These are phyloP conservation scores for Drosophila barbarae DNA, from an alignment of 2,888 invertebrate genomes.

Conservation along the genomic window DNA sequence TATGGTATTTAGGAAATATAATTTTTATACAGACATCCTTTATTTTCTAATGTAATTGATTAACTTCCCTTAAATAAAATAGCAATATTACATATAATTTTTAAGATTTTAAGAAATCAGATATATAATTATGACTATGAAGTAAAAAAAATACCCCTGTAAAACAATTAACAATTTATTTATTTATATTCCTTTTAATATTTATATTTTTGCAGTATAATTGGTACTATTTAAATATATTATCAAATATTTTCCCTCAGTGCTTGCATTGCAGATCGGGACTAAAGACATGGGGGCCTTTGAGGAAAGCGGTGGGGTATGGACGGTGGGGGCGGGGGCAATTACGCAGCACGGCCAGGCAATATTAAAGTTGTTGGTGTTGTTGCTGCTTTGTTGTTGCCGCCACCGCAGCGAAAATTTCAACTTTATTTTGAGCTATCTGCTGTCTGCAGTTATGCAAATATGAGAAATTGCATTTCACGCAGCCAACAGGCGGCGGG, in stretches of 20 bases:
- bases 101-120: too few species aligned
- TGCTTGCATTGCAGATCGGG: constrained; percentile 25
- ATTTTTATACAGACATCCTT: too few species aligned
- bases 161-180: too few species aligned
- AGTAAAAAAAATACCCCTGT: too few species aligned
- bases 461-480: constrained; percentile 74
- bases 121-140: too few species aligned
- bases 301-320: not conserved
- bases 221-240: not conserved
- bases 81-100: too few species aligned
- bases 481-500: constrained; percentile 49
- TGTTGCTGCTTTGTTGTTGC: constrained; percentile 39
- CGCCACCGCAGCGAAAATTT: constrained; percentile 59
- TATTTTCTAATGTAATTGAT: too few species aligned
- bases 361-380: constrained; percentile 67
- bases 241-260: not conserved
- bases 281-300: constrained; percentile 10
- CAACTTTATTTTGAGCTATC: constrained; percentile 73
- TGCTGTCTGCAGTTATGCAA: constrained; percentile 74
- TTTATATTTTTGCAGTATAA: not conserved
- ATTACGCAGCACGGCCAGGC: constrained; percentile 65
- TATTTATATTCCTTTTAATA: too few species aligned
- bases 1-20: too few species aligned
- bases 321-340: constrained; percentile 40
- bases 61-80: too few species aligned